Base-by-base conservation (phyloP, 1,140 invertebrate genomes). In the Aleiodes sp. region DNA sequence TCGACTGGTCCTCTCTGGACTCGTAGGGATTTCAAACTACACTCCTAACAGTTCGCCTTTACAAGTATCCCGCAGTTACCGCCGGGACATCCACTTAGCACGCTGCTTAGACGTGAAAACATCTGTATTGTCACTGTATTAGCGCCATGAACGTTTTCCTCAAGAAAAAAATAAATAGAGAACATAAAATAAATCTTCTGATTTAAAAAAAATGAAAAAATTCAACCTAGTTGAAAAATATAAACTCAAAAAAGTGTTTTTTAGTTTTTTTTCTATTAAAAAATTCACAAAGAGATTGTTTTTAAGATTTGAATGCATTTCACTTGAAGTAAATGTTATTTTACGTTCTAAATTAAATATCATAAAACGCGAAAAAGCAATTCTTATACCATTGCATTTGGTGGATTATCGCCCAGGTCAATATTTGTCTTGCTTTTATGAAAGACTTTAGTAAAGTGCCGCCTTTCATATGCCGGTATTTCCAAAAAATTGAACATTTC, bases 91-190 rank as follows among this genome's bases (percentile, higher is more conserved):
- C 78, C 79, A 80, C 79, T 81, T 80, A 81, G 73, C 77, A 81
- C 78, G 77, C 78, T 76, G 75, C 78, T 81, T 81, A 80, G 76
- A 81, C 74, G 79, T 75, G 77, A 81, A 81, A 81, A 81, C 79
- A 80, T 80, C 74, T 79, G 79, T 79, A 81, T 81, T 81, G 79
- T 81, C 74, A 65, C 69, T 73, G 79, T 57, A 80, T 81, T 81
- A 81, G 37, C 52, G 63, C 31, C 37, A 24, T n/a, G n/a, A n/a
- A n/a, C n/a, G n/a, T n/a, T n/a, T n/a, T n/a, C n/a, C n/a, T n/a
- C n/a, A n/a, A n/a, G n/a, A 10, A 10, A 35, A 6, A 10, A 35
- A 35, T 10, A 35, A 35, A 35, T 35, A 35, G 10, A 35, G 4
- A 35, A 10, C 31, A 35, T 10, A 35, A 35, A 35, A 35, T 35